Percentiles rank a stretch among this genome's conserved stretches.
Conservation (phyloP, 1,140 invertebrate genomes). For the Procambarus clarkii region DNA sequence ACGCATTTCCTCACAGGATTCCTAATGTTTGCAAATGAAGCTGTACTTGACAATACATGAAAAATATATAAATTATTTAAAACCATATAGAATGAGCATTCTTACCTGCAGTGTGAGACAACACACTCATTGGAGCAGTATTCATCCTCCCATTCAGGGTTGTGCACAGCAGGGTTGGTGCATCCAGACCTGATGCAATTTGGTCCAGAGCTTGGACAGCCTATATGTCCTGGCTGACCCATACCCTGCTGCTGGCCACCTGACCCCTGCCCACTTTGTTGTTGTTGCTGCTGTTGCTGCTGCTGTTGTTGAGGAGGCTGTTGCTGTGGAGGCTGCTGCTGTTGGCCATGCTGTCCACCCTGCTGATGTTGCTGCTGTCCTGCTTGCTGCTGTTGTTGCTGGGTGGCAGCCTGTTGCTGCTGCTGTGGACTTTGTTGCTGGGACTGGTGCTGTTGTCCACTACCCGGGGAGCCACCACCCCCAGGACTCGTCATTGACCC, state of each 20-base stretch:
- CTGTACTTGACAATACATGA: too few species aligned
- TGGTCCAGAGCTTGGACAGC: constrained; percentile 52
- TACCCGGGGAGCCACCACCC: constrained; percentile 51
- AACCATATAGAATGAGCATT: background rate
- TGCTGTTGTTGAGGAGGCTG: constrained; percentile 76
- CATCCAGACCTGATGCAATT: constrained; percentile 92
- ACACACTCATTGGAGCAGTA: constrained; percentile 99
- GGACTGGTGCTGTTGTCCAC: constrained; percentile 68
- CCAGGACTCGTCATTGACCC: constrained; percentile 60
- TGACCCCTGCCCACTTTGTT: constrained; percentile 71
- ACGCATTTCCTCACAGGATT: too few species aligned
- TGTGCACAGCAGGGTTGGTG: constrained; percentile 91
- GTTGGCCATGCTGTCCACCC: constrained; percentile 77
- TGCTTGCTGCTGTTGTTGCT: constrained; percentile 75
- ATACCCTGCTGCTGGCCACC: constrained; percentile 47
- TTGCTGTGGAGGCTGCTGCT: constrained; percentile 71
- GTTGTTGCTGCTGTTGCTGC: constrained; percentile 76
- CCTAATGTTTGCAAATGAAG: too few species aligned
- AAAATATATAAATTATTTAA: background rate
- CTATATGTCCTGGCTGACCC: constrained; percentile 49
- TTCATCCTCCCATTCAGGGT: constrained; percentile 96
- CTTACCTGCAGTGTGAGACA: constrained; percentile 91
- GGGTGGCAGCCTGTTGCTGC: constrained; percentile 75
- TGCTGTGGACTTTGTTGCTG: constrained; percentile 74
- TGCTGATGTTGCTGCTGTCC: constrained; percentile 76